phyloP scores from a whole-genome alignment of 2,888 invertebrate genomes.

The Acanthosoma haemorrhoidale region DNA sequence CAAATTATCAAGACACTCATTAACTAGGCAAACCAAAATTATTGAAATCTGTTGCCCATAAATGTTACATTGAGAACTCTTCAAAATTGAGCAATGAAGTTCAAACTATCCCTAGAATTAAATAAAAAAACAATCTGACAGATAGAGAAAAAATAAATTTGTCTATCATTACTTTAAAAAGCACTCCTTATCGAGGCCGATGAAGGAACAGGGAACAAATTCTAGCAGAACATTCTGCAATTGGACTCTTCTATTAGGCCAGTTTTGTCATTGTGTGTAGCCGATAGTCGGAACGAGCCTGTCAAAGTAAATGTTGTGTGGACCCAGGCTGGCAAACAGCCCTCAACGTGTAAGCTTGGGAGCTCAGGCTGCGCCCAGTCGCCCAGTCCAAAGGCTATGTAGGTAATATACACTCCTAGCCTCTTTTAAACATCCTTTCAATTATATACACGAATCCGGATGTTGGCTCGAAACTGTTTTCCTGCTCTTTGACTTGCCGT shows the following conservation, averaged over 20 bases:
- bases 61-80: too few species aligned
- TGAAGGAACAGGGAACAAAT: not conserved
- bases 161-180: not conserved
- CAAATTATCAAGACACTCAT: too few species aligned
- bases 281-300: not conserved
- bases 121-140: not conserved
- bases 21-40: too few species aligned
- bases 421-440: not conserved
- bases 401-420: not conserved
- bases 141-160: not conserved
- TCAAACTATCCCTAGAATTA: too few species aligned
- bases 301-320: constrained; percentile 2
- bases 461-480: constrained; percentile 64
- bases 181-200: not conserved
- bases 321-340: not conserved
- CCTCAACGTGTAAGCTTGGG: not conserved
- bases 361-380: not conserved
- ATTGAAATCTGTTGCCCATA: too few species aligned
- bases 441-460: constrained; percentile 53
- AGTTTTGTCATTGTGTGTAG: not conserved
- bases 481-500: constrained; percentile 50
- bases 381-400: not conserved
- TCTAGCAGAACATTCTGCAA: not conserved
- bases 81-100: too few species aligned
- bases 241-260: constrained; percentile 4